A percentile compares a stretch with the other conserved stretches of the same genome.
phyloP scores from a whole-genome alignment of 2,797 vertebrate species.

The Acanthis flammea region DNA sequence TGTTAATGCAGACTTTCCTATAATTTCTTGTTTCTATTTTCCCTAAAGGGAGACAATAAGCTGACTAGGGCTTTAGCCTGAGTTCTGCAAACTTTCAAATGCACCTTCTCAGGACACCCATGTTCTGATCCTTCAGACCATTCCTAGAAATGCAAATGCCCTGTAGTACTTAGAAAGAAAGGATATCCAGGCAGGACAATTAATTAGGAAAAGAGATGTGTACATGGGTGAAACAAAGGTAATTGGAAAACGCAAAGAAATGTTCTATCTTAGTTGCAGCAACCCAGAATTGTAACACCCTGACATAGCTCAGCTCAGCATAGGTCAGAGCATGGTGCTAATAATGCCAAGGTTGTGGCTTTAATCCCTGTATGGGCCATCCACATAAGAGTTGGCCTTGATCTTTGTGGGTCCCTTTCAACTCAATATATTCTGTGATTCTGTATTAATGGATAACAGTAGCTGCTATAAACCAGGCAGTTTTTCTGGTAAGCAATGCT shows the following conservation, averaged over 20 bases:
- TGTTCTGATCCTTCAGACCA: not conserved
- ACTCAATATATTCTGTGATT: not conserved
- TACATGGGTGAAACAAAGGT: not conserved
- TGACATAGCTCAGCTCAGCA: not conserved
- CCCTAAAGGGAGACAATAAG: not conserved
- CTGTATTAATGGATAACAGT: not conserved
- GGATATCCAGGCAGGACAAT: not conserved
- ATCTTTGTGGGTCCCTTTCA: not conserved
- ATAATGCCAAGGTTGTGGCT: not conserved
- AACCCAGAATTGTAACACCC: not conserved
- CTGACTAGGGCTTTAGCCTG: not conserved
- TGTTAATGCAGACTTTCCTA: not conserved
- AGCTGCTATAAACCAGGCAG: not conserved
- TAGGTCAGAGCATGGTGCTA: not conserved
- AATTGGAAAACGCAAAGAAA: not conserved
- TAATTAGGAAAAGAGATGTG: not conserved
- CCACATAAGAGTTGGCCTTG: not conserved
- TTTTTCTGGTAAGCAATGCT: not conserved
- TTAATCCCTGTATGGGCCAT: not conserved
- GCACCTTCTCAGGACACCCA: rapidly evolving
- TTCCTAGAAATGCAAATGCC: not conserved
- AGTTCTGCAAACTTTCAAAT: not conserved
- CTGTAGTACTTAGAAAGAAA: not conserved
- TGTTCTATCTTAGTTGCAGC: not conserved
- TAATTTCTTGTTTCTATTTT: not conserved